These are phyloP conservation scores for Battus philenor DNA, from an alignment of 1,140 invertebrate genomes.

Conservation along the genomic window DNA sequence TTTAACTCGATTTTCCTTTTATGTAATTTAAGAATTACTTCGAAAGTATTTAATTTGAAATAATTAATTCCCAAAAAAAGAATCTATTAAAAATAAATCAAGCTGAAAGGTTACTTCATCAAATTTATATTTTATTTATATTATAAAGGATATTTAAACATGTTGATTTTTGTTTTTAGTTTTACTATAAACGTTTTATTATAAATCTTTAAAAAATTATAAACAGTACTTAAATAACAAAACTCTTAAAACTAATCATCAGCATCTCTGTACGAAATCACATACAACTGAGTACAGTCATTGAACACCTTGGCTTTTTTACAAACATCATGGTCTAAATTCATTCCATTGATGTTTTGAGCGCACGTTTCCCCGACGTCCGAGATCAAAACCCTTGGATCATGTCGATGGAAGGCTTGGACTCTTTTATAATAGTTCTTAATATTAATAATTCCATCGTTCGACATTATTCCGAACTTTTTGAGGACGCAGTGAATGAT, in stretches of 20 bases:
- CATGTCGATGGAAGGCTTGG: slow-evolving; percentile 58
- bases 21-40: slow-evolving; percentile 8
- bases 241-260: slow-evolving; percentile 27
- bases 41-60: neutral
- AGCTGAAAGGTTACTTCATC: too few relatives aligned
- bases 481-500: slow-evolving; percentile 65
- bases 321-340: slow-evolving; percentile 61
- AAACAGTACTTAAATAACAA: slow-evolving; percentile 4
- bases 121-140: too few relatives aligned
- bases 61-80: neutral
- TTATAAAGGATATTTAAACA: too few relatives aligned
- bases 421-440: slow-evolving; percentile 60
- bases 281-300: slow-evolving; percentile 66
- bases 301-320: slow-evolving; percentile 69
- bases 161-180: too few relatives aligned
- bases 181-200: too few relatives aligned
- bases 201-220: neutral
- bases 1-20: slow-evolving; percentile 3
- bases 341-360: slow-evolving; percentile 62
- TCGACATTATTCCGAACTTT: slow-evolving; percentile 65
- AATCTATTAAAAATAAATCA: neutral
- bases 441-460: slow-evolving; percentile 60
- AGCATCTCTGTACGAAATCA: slow-evolving; percentile 48
- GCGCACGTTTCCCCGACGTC: slow-evolving; percentile 65
- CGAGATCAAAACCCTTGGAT: slow-evolving; percentile 63